Evolutionary conservation across 2,888 invertebrate genomes (phyloP).

Genomic region (Ecliptopera silaceata): DNA sequence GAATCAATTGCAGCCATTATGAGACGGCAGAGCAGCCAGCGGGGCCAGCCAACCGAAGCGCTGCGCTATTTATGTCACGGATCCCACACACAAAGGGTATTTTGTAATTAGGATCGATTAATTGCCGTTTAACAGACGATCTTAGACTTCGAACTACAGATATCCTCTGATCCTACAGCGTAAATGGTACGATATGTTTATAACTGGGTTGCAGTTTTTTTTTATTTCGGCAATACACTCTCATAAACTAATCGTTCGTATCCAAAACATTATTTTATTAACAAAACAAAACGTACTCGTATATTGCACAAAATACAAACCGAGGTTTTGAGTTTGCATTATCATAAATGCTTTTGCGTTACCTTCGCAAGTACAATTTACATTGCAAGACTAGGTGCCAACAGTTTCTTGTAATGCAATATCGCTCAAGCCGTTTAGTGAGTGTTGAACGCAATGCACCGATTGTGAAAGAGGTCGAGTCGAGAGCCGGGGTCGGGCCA

Average conservation of each 20-base stretch:
- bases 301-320: background rate
- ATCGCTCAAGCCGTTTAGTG: slow-evolving; percentile 22
- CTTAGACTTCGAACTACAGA: too few relatives aligned
- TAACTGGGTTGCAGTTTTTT: background rate
- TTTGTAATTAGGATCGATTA: slow-evolving; percentile 21
- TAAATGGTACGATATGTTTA: background rate
- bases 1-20: slow-evolving; percentile 33
- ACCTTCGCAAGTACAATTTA: background rate
- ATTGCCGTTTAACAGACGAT: slow-evolving; percentile 18
- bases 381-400: slow-evolving; percentile 4
- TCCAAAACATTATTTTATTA: too few relatives aligned
- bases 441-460: slow-evolving; percentile 52
- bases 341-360: background rate
- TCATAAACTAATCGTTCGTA: too few relatives aligned
- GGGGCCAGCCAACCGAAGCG: slow-evolving; percentile 2
- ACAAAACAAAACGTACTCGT: too few relatives aligned
- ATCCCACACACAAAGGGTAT: slow-evolving; percentile 22
- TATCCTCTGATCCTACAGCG: too few relatives aligned
- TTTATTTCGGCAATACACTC: background rate
- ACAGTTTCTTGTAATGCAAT: slow-evolving; percentile 1
- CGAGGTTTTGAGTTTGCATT: background rate
- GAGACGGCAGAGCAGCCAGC: slow-evolving; percentile 19
- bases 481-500: slow-evolving; percentile 46
- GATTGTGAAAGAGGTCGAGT: slow-evolving; percentile 59
- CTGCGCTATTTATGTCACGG: slow-evolving; percentile 25